Evolutionary conservation across 2,888 invertebrate species (phyloP), one percentile per base, ranked within the genome.

Genomic region (Lutraria lutraria): DNA sequence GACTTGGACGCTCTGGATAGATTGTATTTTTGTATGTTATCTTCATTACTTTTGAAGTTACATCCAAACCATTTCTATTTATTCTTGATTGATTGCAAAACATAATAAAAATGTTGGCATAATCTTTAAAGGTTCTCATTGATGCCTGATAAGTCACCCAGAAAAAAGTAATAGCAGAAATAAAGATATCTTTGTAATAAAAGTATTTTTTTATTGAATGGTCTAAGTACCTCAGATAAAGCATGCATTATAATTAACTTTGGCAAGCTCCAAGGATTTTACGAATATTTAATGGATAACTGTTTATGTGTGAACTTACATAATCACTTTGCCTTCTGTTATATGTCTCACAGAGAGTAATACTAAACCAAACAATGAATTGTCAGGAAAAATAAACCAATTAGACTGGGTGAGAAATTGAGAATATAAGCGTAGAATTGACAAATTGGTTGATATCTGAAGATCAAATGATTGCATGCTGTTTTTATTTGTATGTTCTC

Each of bases 311-410:
- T 68, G 63, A 68, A 25, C 34, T 76, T 76, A 34, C 31, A 34
- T 34, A 34, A 76, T 76, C 34, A 76, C 76, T 34, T 31, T 34
- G 19, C 29, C 76, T 34, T 76, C 76, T 76, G 76, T 76, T 76
- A 12, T 34, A 31, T 34, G 29, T 6, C 76, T 76, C 31, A 31
- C 76, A 34, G 76, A 76, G 16, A 34, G 34, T 1, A 76, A 76
- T 19, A 76, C 21, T 10, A 76, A 43, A 8, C 43, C 34, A 68
- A 68, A 16, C 63, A 68, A n/a, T 68, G 63, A 68, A 25, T 12
- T 68, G 63, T 68, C 63, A 68, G 63, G 8, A 25, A 68, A 68
- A 68, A 68, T 25, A 68, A 68, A 68, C 63, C 63, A 68, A 68
- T 68, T 68, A 25, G 63, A n/a, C 25, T 68, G n/a, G n/a, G n/a